These are phyloP conservation scores for Ardeotis arabs DNA, from an alignment of 2,113 vertebrate species.

Conservation along the genomic window DNA sequence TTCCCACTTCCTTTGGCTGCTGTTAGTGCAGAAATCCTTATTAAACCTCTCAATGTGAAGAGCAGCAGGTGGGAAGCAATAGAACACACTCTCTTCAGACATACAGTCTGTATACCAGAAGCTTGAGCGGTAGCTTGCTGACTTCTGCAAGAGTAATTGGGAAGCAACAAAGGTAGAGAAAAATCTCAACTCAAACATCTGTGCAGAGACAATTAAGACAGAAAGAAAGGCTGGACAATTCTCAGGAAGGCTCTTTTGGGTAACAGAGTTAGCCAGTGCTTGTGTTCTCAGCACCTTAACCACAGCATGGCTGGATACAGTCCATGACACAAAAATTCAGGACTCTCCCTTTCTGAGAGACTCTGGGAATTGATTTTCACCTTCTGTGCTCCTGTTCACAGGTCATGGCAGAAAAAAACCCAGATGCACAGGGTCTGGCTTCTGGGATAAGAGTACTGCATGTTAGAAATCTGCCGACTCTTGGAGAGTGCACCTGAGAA, in stretches of 20 bases:
- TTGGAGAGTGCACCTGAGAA: neutral
- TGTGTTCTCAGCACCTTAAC: neutral
- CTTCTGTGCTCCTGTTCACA: neutral
- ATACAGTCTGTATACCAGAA: no score
- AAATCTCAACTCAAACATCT: no score
- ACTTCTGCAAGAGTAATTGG: no score
- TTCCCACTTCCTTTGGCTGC: neutral
- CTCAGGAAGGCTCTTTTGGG: no score
- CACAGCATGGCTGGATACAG: neutral
- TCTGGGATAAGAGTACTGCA: no score
- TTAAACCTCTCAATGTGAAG: neutral
- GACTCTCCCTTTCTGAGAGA: neutral
- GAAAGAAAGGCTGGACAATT: no score
- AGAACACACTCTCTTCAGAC: neutral
- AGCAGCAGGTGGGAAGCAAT: neutral
- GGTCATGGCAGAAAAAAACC: no score
- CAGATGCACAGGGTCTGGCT: neutral
- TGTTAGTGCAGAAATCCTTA: neutral
- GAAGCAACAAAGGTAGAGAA: no score
- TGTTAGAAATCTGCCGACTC: neutral
- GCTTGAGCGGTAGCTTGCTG: neutral
- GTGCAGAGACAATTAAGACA: no score
- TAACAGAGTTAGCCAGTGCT: no score
- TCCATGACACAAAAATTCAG: neutral
- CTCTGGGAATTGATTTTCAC: neutral